Conservation (phyloP, 2,888 invertebrate genomes). For the Apotomis betuletana region DNA sequence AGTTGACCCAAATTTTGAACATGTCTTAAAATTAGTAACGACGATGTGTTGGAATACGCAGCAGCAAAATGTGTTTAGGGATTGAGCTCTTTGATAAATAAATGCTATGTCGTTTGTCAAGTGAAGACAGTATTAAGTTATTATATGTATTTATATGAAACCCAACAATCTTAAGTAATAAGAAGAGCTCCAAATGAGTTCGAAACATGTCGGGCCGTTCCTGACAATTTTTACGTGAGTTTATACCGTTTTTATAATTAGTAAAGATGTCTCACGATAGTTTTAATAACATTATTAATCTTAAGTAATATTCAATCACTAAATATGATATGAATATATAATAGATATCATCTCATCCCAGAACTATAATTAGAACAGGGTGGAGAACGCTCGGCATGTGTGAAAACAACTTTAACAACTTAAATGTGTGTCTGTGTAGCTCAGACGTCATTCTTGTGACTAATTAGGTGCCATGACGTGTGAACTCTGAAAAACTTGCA, state of each 20-base stretch:
- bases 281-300: too few relatives aligned
- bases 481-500: conserved; percentile 18
- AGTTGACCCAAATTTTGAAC: conserved; percentile 23
- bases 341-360: conserved; percentile 3
- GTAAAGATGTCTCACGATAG: too few relatives aligned
- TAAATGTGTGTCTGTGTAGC: conserved; percentile 18
- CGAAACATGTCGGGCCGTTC: too few relatives aligned
- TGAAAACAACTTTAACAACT: conserved; percentile 36
- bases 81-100: too few relatives aligned
- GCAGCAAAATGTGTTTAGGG: background rate
- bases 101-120: too few relatives aligned
- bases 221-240: too few relatives aligned
- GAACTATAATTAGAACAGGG: conserved; percentile 23
- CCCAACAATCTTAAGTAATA: background rate
- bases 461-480: conserved; percentile 32
- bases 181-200: too few relatives aligned
- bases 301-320: background rate
- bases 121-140: too few relatives aligned
- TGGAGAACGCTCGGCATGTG: conserved; percentile 13
- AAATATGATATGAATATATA: background rate
- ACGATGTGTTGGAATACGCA: background rate
- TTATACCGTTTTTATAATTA: too few relatives aligned
- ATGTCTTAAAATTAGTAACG: background rate
- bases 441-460: conserved; percentile 21
- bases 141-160: background rate